These are phyloP conservation scores for Bombus confusus DNA, from an alignment of 1,140 invertebrate genomes.

Conservation along the genomic window DNA sequence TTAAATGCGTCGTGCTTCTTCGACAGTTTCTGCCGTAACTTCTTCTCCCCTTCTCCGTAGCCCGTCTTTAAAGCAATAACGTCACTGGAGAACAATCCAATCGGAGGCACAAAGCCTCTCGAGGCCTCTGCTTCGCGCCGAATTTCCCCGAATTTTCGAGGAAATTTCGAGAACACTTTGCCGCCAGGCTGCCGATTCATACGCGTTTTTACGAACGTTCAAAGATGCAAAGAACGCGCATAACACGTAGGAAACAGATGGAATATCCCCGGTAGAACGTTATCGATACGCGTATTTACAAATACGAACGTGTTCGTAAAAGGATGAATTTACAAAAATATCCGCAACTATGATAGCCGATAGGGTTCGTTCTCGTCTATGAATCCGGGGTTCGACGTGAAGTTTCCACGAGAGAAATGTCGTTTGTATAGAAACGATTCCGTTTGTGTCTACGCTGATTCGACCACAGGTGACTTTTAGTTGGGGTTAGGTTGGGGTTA, in stretches of 20 bases:
- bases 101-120: background rate
- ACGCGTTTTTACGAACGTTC: too few relatives aligned
- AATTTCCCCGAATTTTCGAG: background rate
- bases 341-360: background rate
- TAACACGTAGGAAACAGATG: background rate
- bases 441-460: background rate
- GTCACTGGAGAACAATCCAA: slow-evolving; percentile 50
- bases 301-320: background rate
- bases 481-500: too few relatives aligned
- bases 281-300: background rate
- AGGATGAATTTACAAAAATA: background rate
- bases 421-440: background rate
- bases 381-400: background rate
- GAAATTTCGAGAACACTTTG: background rate
- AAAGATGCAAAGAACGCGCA: background rate
- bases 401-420: background rate
- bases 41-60: slow-evolving; percentile 49
- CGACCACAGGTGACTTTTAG: background rate
- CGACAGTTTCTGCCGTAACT: slow-evolving; percentile 54
- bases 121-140: background rate
- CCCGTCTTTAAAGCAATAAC: slow-evolving; percentile 33
- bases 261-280: background rate
- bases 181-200: background rate
- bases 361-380: background rate
- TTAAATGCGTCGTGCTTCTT: slow-evolving; percentile 68